Conservation (phyloP, 1,140 invertebrate genomes). For the Phortica variegata region DNA sequence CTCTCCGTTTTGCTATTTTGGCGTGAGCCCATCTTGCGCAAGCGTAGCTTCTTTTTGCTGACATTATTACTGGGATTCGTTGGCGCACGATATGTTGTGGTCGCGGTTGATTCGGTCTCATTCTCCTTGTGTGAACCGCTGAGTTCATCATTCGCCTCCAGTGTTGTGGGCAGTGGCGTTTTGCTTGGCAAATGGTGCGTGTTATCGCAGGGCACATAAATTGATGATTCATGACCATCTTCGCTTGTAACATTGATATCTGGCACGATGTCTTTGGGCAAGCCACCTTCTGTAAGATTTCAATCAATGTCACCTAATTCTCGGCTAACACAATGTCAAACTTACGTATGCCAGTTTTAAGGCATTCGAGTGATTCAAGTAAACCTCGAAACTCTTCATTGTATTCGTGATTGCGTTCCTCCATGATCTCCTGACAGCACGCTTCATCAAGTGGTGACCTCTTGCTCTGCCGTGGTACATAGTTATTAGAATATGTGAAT, state of each 20-base stretch:
- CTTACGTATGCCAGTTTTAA: conserved; percentile 44
- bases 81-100: conserved; percentile 29
- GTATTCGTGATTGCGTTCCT: conserved; percentile 39
- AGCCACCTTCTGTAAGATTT: conserved; percentile 31
- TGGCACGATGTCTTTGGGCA: conserved; percentile 40
- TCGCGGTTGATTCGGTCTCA: conserved; percentile 39
- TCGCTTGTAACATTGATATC: conserved; percentile 50
- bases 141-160: conserved; percentile 29
- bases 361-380: conserved; percentile 33
- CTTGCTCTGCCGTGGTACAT: conserved; percentile 49
- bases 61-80: conserved; percentile 14
- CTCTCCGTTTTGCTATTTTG: conserved; percentile 58
- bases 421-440: conserved; percentile 48
- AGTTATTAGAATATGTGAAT: too few species aligned
- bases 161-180: conserved; percentile 20
- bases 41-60: conserved; percentile 44
- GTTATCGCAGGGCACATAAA: conserved; percentile 31
- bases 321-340: too few species aligned
- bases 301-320: background rate
- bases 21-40: conserved; percentile 53
- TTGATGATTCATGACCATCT: conserved; percentile 38
- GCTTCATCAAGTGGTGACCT: conserved; percentile 47
- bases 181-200: too few species aligned
- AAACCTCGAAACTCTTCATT: conserved; percentile 42
- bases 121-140: conserved; percentile 41